phyloP scores from a whole-genome alignment of 2,113 vertebrate genomes.

The Heteronetta atricapilla region DNA sequence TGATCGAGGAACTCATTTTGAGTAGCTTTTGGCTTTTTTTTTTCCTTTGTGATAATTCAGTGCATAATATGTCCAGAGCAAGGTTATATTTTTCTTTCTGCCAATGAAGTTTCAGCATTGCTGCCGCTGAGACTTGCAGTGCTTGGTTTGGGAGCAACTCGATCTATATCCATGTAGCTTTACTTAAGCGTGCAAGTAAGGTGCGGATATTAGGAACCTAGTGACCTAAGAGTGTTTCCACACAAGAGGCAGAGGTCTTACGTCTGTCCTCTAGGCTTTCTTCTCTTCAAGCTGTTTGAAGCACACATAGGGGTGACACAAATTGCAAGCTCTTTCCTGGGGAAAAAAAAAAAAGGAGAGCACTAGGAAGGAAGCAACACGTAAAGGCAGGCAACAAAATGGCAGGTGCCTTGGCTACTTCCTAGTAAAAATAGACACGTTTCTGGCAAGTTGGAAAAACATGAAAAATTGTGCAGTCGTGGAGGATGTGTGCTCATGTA shows the following conservation, averaged over 20 bases:
- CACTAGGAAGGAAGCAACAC: neutral
- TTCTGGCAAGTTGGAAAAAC: neutral
- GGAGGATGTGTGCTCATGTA: neutral
- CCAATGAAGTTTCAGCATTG: neutral
- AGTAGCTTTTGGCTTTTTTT: slow-evolving; percentile 8
- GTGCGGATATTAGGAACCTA: neutral
- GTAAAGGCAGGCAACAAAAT: neutral
- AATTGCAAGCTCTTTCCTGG: neutral
- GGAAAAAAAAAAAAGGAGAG: neutral
- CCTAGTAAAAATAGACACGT: neutral
- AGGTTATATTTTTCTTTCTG: neutral
- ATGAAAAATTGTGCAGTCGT: neutral
- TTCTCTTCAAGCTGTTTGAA: neutral
- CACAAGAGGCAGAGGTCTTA: neutral
- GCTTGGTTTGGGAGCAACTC: neutral
- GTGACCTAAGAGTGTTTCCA: neutral
- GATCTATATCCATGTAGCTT: neutral
- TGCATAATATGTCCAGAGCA: neutral
- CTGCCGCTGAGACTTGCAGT: neutral
- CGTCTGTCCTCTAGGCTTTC: neutral
- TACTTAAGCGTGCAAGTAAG: neutral
- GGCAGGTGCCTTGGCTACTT: neutral
- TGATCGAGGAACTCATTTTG: neutral
- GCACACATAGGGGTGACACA: neutral
- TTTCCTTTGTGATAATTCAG: neutral